Evolutionary conservation across 2,113 vertebrate genomes (phyloP).

Genomic region (Mustela lutreola): DNA sequence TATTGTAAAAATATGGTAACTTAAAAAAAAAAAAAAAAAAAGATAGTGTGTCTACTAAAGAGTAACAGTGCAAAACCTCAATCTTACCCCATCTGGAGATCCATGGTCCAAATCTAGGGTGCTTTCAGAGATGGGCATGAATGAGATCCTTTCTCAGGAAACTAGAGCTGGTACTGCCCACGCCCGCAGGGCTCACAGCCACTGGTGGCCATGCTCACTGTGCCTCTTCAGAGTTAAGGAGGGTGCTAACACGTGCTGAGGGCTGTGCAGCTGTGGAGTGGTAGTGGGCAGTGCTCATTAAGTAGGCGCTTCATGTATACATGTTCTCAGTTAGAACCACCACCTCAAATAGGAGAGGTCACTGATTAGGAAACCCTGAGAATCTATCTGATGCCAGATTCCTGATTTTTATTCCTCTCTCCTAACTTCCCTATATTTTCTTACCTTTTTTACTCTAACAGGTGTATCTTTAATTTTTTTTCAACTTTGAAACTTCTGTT

Average conservation of each 20-base stretch:
- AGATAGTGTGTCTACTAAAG: background rate
- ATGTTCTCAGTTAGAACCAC: rapidly evolving
- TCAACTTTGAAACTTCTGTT: slow-evolving; percentile 26
- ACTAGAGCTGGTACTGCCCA: background rate
- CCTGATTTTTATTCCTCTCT: background rate
- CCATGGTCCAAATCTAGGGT: slow-evolving; percentile 59
- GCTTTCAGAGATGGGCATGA: background rate
- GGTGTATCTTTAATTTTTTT: background rate
- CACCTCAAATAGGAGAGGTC: background rate
- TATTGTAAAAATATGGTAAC: background rate
- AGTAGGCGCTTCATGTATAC: no score
- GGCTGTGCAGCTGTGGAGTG: background rate
- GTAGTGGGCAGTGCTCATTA: rapidly evolving
- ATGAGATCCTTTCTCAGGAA: slow-evolving; percentile 45
- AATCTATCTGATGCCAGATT: background rate
- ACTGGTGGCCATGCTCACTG: rapidly evolving
- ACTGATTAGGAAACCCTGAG: background rate
- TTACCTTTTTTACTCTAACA: background rate
- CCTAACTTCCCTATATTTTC: background rate
- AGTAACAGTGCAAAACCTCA: background rate
- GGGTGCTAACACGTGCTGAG: rapidly evolving
- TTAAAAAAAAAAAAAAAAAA: background rate
- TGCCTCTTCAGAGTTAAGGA: background rate
- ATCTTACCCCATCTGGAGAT: background rate
- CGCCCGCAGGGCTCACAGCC: background rate